Conservation (phyloP, 2,888 invertebrate species). For the Eristalis arbustorum region DNA sequence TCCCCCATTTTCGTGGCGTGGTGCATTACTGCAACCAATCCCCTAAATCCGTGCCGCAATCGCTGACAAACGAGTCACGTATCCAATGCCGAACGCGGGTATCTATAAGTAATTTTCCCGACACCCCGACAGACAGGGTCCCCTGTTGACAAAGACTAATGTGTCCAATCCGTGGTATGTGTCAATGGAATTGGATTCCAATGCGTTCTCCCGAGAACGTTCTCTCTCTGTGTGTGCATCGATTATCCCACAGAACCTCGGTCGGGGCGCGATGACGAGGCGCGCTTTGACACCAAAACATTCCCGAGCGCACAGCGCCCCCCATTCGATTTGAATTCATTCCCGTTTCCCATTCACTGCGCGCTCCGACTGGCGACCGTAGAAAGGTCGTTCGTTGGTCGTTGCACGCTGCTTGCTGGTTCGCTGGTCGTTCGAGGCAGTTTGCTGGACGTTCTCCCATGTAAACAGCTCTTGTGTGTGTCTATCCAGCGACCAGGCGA, state of each 20-base stretch:
- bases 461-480: background rate
- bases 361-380: slow-evolving; percentile 2
- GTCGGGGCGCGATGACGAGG: background rate
- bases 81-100: slow-evolving; percentile 22
- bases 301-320: slow-evolving; percentile 11
- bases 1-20: slow-evolving; percentile 18
- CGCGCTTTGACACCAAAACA: slow-evolving; percentile 5
- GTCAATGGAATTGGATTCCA: slow-evolving; percentile 60
- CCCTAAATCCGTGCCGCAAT: slow-evolving; percentile 28
- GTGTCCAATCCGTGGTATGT: slow-evolving; percentile 24
- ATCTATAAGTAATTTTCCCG: slow-evolving; percentile 46
- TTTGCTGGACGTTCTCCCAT: background rate
- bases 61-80: slow-evolving; percentile 62
- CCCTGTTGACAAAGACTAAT: slow-evolving; percentile 54
- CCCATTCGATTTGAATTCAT: slow-evolving; percentile 9
- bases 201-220: slow-evolving; percentile 38
- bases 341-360: slow-evolving; percentile 6
- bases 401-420: background rate
- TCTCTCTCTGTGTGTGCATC: background rate
- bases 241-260: slow-evolving; percentile 46
- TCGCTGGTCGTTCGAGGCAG: background rate
- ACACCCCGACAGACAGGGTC: slow-evolving; percentile 38
- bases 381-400: slow-evolving; percentile 40
- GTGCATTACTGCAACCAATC: slow-evolving; percentile 6
- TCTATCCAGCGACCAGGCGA: background rate